Conservation (phyloP, 2,113 vertebrate genomes). For the Tinamus guttatus region DNA sequence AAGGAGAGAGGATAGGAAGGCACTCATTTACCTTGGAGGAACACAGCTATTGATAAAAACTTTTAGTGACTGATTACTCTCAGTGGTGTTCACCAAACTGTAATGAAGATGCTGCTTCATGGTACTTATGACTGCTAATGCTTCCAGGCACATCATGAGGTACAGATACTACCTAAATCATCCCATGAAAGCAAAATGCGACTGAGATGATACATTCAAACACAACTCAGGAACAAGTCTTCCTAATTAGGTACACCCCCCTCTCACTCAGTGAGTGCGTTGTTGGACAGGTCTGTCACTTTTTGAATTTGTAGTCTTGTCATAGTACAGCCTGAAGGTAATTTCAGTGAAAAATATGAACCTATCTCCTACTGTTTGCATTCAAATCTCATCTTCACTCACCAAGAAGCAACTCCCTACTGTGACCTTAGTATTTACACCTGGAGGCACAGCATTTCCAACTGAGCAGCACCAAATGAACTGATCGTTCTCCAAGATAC, state of each 20-base stretch:
- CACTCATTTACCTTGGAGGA: neutral
- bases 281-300: neutral
- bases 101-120: neutral
- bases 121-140: neutral
- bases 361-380: neutral
- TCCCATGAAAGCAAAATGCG: neutral
- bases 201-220: neutral
- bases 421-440: conserved; percentile 45
- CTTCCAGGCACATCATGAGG: neutral
- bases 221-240: neutral
- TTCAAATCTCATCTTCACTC: conserved; percentile 48
- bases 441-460: neutral
- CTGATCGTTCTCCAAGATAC: conserved; percentile 6
- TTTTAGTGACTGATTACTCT: neutral
- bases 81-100: neutral
- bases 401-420: conserved; percentile 24
- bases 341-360: conserved; percentile 61
- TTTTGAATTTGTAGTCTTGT: conserved; percentile 20
- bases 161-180: neutral
- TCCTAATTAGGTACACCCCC: neutral
- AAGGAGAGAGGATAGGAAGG: neutral
- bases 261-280: neutral
- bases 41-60: neutral
- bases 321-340: conserved; percentile 38
- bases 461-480: conserved; percentile 28